Evolutionary conservation across 2,888 invertebrate species (phyloP), one percentile per base, ranked within the genome.

Genomic region (Lagria hirta): DNA sequence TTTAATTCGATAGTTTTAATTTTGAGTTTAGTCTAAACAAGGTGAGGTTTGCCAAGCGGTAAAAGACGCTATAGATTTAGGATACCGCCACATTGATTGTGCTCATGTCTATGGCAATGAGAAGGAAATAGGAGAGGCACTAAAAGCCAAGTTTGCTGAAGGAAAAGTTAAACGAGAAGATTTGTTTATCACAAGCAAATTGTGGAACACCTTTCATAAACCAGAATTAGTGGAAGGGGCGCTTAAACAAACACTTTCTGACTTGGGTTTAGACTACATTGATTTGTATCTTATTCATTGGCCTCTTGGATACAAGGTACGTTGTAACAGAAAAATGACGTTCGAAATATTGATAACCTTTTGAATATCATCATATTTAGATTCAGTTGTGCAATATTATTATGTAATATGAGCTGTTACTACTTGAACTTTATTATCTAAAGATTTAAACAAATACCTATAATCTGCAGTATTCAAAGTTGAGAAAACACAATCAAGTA

Each of bases 231-330:
- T 93, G 7, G 77, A 81, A 24, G 74, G 77, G 0, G 84, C 84
- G 0, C 71, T 88, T 10, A 77, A 77, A 58, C 74, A 75, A 41
- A 81, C 86, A 1, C 68, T 95, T 7, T 72, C 76, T 11, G 80
- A 87, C 66, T 75, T 95, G 6, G 80, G 82, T 3, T 59, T 90
- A 0, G 73, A 81, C 0, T 93, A 94, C 61, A 58, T 95, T 30
- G 92, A 94, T 69, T 74, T 94, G 21, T 94, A 91, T 64, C 76
- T 94, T 4, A 87, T 95, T 24, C 94, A 94, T 68, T 94, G 93
- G 92, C 94, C 94, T 0, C 80, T 87, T 64, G 89, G 80, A 0
- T 90, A 84, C 60, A 81, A 85, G 76, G 88, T 84, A 55, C n/a
- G n/a, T n/a, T n/a, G n/a, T n/a, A n/a, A n/a, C n/a, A n/a, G n/a